phyloP scores from a whole-genome alignment of 2,113 vertebrate species.

The Poicephalus meyeri region DNA sequence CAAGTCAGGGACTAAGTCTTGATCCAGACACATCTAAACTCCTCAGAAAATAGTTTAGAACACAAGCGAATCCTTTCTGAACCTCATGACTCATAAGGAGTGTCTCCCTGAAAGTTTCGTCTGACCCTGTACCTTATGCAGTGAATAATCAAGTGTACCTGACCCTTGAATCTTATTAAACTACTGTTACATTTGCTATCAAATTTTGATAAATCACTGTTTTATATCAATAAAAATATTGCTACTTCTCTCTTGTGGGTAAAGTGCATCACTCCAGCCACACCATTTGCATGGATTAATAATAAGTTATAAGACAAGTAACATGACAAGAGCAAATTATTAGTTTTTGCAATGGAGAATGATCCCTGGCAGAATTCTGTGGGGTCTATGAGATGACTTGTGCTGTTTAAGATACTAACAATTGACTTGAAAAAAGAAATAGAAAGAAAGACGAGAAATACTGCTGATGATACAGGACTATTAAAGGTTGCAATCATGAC shows the following conservation, averaged over 20 bases:
- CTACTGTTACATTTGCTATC: background rate
- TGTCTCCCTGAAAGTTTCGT: background rate
- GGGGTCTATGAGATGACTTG: background rate
- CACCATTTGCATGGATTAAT: background rate
- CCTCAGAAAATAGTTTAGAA: background rate
- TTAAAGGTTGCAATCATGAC: background rate
- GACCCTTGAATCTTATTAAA: background rate
- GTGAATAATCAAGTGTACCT: background rate
- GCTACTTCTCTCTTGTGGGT: background rate
- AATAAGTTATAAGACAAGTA: background rate
- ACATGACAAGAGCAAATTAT: background rate
- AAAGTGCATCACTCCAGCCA: background rate
- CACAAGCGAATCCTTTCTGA: background rate
- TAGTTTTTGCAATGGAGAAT: background rate
- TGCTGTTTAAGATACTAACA: background rate
- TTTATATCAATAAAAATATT: background rate
- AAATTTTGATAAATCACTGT: background rate
- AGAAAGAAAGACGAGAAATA: background rate
- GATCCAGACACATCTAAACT: background rate
- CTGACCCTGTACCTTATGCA: background rate
- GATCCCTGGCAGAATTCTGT: background rate
- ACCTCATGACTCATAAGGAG: background rate
- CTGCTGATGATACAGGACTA: background rate
- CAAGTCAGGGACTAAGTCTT: background rate
- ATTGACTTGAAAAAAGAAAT: background rate